Base-by-base conservation (phyloP, 2,888 invertebrate species). In the Phanerotoma sp. region DNA sequence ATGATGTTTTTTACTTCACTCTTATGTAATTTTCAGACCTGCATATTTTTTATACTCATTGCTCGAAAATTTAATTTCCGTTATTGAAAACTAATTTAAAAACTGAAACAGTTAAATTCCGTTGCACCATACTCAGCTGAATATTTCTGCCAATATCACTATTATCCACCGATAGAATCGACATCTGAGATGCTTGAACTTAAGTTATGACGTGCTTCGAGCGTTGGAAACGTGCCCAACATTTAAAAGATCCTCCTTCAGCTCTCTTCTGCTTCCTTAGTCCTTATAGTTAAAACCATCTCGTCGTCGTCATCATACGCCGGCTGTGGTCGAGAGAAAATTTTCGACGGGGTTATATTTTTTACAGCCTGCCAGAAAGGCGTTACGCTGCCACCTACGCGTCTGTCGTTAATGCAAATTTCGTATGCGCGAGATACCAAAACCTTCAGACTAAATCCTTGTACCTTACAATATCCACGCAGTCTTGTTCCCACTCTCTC, bases 391-490 rank as follows among this genome's bases (percentile, higher is more conserved):
- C 61, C 63, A 57, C 63, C 63, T 61, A 63, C 63, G 63, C 63
- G 48, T 57, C 54, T 57, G 61, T 63, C 61, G 63, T 63, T 58
- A 63, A 61, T 63, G 63, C 63, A 63, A 63, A 63, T 63, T 54
- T 63, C 48, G 25, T 25, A 9, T 25, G 25, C 25, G 25, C 25
- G 5, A 5, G 25, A 25, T 25, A 25, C 25, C 25, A 25, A 25
- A 25, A 25, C 3, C 25, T 25, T 25, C 25, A 25, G 25, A 25
- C 25, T 7, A 25, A 25, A 20, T 21, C n/a, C 22, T 13, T 21
- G 22, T 22, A 13, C n/a, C 22, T 41, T 13, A 21, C 41, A 41
- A 7, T 41, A n/a, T 41, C 13, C 10, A 15, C 25, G 13, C 18
- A 20, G 11, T 46, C 33, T 30, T 16, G 16, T 44, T 44, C 15